Evolutionary conservation across 2,113 vertebrate genomes (phyloP), one percentile per base, ranked within the genome.

Genomic region (Vanacampus margaritifer): DNA sequence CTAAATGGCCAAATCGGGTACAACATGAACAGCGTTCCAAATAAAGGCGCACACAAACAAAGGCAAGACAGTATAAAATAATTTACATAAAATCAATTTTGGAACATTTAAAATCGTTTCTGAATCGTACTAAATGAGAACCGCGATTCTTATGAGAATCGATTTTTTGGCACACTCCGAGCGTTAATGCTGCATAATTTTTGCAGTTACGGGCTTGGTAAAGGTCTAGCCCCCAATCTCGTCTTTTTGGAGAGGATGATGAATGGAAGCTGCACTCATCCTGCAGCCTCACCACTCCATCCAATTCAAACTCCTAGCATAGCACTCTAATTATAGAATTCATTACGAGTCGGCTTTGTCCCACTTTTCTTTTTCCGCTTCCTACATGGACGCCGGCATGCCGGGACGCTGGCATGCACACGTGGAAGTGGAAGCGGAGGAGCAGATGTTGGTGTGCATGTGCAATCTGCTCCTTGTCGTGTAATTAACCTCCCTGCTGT

Each of bases 401-500:
- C 36, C 32, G 35, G 23, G 54, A 67, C n/a, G n/a, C n/a, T 73
- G n/a, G 61, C 66, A 72, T 58, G 35, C 39, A 36, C 24, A 76
- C 14, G 8, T 37, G 11, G 7, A 43, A 37, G n/a, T n/a, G 35
- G 13, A 36, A 39, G 36, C 16, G 48, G 9, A 36, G 43, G 32
- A 64, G 66, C 81, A 83, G 79, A 67, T 76, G 72, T 63, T 68
- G 26, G 50, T 28, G 51, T 57, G 24, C 43, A 73, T 71, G 59
- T 65, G 64, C 58, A 39, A 60, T 37, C 58, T 60, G 58, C 58
- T 37, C 58, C 21, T 39, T 11, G 9, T 23, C 35, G 35, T 37
- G 58, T 76, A 84, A 86, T 85, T 81, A 84, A 79, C 72, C 68
- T 84, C 73, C 59, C 79, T 75, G 79, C 71, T 81, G 84, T 69